phyloP scores from a whole-genome alignment of 2,113 vertebrate genomes.

The Peucedramus taeniatus region DNA sequence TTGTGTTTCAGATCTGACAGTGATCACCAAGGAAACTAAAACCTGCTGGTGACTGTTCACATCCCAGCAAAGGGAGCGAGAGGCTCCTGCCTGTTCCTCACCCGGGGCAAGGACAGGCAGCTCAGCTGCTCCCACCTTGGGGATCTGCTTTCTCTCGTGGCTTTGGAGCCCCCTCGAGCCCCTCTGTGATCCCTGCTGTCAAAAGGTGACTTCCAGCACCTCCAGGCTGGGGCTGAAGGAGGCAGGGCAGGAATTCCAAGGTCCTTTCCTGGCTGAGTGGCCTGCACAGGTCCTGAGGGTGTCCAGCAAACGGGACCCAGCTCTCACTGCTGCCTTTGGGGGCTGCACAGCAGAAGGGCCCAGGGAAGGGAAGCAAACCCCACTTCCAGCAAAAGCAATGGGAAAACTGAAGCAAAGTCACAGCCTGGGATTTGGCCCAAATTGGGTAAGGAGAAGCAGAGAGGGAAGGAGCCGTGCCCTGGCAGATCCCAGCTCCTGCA shows the following conservation, averaged over 20 bases:
- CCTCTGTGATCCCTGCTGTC: accelerated
- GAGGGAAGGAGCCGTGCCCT: not conserved
- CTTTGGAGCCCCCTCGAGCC: not conserved
- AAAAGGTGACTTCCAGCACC: not conserved
- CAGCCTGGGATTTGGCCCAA: not conserved
- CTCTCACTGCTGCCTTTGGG: not conserved
- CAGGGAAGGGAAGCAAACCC: not conserved
- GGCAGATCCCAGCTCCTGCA: accelerated
- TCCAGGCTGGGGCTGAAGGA: not conserved
- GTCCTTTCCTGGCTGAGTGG: not conserved
- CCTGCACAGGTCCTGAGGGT: not conserved
- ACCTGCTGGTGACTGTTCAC: accelerated
- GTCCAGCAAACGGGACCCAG: accelerated
- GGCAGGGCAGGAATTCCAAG: not conserved
- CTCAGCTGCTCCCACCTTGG: not conserved
- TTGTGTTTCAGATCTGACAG: not conserved
- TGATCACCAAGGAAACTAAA: not conserved
- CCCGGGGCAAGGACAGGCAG: not conserved
- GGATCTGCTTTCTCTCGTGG: accelerated
- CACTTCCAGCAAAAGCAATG: accelerated
- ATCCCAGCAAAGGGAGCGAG: not conserved
- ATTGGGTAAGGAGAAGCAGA: not conserved
- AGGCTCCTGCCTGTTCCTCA: accelerated
- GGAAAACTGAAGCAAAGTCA: not conserved
- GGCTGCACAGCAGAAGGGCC: not conserved